Base-by-base conservation (phyloP, 2,888 invertebrate species). In the Monopis laevigella region DNA sequence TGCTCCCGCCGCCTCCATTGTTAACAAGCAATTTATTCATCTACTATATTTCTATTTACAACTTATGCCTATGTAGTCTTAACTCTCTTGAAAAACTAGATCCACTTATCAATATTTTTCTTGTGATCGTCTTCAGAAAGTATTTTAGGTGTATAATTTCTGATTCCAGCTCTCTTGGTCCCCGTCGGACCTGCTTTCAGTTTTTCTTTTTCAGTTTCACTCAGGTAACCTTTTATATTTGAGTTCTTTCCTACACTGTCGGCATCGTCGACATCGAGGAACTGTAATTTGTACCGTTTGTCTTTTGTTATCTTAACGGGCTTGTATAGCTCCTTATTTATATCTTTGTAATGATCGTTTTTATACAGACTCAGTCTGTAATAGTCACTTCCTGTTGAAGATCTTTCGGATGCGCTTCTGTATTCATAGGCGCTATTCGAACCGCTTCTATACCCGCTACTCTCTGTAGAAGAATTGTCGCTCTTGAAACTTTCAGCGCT, bases 101-200 rank as follows among this genome's bases (percentile, higher is more conserved):
- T 87, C 88, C 88, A 88, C 65, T 84, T 84, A 49, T 87, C 86
- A 48, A 84, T 67, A 56, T 81, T 73, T 56, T 78, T 75, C 47
- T 63, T 67, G 52, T 71, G 82, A 42, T 84, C 80, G 51, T 85
- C 83, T 44, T 84, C 83, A 16, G 83, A 80, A 29, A 88, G 64
- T 45, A 87, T 87, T 62, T 88, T 89, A 13, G 89, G 89, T 13
- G 87, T 88, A 50, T 89, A 89, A 61, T 88, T 88, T 48, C 89
- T 80, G 49, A 89, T 86, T 35, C 88, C 85, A 42, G 73, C 82
- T 51, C 77, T 85, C 59, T 82, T 86, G 45, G 59, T 60, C 18
- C 67, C 58, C 45, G 59, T 64, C 4, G 65, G 55, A 5, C 54
- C 60, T 7, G 56, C 50, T 45, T 80, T 78, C 2, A 73, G 62